phyloP scores from a whole-genome alignment of 2,113 vertebrate genomes.

The Mustela nigripes region DNA sequence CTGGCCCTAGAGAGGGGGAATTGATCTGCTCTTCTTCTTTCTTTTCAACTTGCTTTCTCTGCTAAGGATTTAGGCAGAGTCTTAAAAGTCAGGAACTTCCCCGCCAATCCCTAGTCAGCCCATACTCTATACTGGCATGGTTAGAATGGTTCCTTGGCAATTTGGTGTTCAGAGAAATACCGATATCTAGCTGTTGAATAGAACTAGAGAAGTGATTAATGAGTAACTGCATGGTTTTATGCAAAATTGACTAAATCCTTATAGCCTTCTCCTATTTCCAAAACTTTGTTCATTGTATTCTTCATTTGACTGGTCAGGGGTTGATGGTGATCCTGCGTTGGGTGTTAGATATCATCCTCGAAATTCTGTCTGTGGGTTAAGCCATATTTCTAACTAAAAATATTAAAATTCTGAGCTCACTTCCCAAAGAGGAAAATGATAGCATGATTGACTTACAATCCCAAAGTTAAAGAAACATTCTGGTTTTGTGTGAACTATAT shows the following conservation, averaged over 20 bases:
- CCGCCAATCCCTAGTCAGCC: background rate
- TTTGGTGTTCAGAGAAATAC: background rate
- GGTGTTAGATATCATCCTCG: background rate
- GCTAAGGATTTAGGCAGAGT: background rate
- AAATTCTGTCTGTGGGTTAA: background rate
- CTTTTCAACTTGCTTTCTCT: background rate
- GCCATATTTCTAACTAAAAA: background rate
- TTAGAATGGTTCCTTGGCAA: background rate
- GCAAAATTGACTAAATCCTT: background rate
- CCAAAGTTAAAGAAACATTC: background rate
- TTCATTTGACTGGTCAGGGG: background rate
- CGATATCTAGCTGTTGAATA: background rate
- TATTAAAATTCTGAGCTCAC: background rate
- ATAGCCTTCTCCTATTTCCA: background rate
- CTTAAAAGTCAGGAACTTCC: background rate
- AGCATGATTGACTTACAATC: constrained; percentile 28
- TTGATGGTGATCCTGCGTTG: background rate
- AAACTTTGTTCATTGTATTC: background rate
- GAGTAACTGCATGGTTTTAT: background rate
- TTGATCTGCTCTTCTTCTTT: background rate
- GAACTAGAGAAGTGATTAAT: background rate
- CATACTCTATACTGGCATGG: background rate
- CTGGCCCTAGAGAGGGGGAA: background rate
- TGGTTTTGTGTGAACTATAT: background rate
- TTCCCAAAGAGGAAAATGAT: background rate